These are phyloP conservation scores for Typhlichthys subterraneus DNA, from an alignment of 2,797 vertebrate genomes.

Conservation along the genomic window DNA sequence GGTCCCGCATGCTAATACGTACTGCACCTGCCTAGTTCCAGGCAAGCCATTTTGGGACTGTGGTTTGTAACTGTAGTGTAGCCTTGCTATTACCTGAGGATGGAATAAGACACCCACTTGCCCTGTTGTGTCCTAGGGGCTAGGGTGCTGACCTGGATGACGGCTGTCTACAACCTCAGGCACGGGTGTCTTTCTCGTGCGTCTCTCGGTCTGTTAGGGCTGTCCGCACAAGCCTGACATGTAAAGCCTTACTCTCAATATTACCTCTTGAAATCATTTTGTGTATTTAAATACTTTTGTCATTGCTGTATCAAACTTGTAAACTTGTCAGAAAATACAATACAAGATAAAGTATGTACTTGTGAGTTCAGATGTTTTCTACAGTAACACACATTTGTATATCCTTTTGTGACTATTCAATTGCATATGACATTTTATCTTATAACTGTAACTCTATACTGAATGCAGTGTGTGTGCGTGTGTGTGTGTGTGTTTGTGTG, in stretches of 20 bases:
- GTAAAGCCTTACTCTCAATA: neutral
- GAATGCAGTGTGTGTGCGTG: neutral
- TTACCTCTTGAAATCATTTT: neutral
- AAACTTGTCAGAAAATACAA: too few relatives aligned
- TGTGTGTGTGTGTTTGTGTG: too few relatives aligned
- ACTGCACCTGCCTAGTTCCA: too few relatives aligned
- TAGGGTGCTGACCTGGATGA: constrained; percentile 16
- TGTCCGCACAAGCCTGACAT: too few relatives aligned
- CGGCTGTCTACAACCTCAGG: neutral
- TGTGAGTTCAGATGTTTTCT: neutral
- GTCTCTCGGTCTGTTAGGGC: constrained; percentile 4
- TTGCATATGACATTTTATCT: neutral
- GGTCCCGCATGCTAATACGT: too few relatives aligned
- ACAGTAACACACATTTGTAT: neutral
- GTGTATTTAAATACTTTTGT: neutral
- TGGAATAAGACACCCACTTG: constrained; percentile 42
- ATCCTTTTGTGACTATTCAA: neutral
- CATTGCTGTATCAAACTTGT: neutral
- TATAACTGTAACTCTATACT: constrained; percentile 9
- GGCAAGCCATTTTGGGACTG: constrained; percentile 4
- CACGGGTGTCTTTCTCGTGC: neutral
- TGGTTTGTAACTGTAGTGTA: constrained; percentile 54
- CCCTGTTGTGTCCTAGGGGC: neutral
- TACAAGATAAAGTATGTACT: too few relatives aligned
- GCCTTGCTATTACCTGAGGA: constrained; percentile 27